Percentiles rank a stretch among this genome's conserved stretches.
Conservation (phyloP, 2,888 invertebrate species). For the Anthoptus insignis region DNA sequence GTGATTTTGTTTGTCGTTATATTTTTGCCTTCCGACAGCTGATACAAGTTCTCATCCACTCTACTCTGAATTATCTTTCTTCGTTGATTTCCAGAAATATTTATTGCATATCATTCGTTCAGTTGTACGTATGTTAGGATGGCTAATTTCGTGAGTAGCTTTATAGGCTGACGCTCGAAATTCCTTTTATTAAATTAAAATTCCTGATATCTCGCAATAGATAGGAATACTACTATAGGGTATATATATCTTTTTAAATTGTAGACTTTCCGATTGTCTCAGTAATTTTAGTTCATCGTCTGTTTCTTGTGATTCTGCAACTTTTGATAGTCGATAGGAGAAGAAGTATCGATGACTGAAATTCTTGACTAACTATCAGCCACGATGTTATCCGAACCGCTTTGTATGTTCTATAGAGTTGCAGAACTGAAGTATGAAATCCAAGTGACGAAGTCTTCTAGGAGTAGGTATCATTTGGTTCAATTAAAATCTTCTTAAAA, state of each 20-base stretch:
- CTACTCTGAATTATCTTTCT: slow-evolving; percentile 28
- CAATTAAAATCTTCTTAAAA: slow-evolving; percentile 28
- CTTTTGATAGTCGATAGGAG: slow-evolving; percentile 20
- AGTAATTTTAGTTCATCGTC: slow-evolving; percentile 19
- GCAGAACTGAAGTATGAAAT: slow-evolving; percentile 25
- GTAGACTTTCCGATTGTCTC: slow-evolving; percentile 12
- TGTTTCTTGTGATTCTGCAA: slow-evolving; percentile 25
- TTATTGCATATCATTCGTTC: slow-evolving; percentile 32
- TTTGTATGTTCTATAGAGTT: slow-evolving; percentile 25
- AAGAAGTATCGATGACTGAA: slow-evolving; percentile 14
- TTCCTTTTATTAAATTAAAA: too few relatives aligned
- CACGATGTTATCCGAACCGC: slow-evolving; percentile 20
- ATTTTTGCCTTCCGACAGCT: slow-evolving; percentile 25
- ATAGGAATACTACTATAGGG: neutral
- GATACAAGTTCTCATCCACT: slow-evolving; percentile 27
- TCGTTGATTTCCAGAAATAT: slow-evolving; percentile 38
- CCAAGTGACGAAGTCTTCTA: slow-evolving; percentile 28
- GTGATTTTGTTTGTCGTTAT: slow-evolving; percentile 22
- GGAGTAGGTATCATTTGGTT: slow-evolving; percentile 23
- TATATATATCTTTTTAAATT: neutral
- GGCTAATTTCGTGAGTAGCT: slow-evolving; percentile 27
- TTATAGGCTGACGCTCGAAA: slow-evolving; percentile 21
- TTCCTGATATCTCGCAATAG: neutral
- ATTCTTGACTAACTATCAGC: slow-evolving; percentile 29
- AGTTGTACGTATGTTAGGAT: slow-evolving; percentile 28